Percentiles rank a stretch among this genome's conserved stretches.
Conservation (phyloP, 1,140 invertebrate species). For the Orchesella cincta region DNA sequence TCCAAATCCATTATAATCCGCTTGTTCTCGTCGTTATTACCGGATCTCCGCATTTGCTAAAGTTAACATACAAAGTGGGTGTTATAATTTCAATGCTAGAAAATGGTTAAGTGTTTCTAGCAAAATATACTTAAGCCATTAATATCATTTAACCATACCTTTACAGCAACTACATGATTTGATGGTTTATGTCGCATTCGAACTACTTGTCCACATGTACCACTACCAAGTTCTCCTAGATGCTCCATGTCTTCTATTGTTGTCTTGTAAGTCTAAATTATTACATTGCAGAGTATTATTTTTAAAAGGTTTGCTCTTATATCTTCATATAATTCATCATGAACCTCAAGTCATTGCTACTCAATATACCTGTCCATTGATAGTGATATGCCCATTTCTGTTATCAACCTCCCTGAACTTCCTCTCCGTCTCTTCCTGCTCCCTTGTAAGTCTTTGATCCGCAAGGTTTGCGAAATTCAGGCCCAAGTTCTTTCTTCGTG, state of each 20-base stretch:
- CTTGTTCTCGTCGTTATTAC: conserved; percentile 95
- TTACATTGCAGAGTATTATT: no score
- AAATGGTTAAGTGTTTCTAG: conserved; percentile 25
- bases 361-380: conserved; percentile 63
- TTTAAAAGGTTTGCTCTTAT: conserved; percentile 30
- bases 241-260: conserved; percentile 83
- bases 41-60: conserved; percentile 94
- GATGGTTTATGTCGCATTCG: conserved; percentile 91
- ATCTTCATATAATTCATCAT: not conserved
- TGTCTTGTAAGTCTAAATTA: conserved; percentile 71
- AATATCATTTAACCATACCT: conserved; percentile 63
- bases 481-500: conserved; percentile 31
- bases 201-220: conserved; percentile 95
- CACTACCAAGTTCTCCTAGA: conserved; percentile 88
- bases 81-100: conserved; percentile 32
- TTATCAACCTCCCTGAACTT: conserved; percentile 77
- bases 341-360: conserved; percentile 24
- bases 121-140: not conserved
- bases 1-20: conserved; percentile 98
- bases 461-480: conserved; percentile 39
- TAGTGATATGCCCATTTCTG: conserved; percentile 80
- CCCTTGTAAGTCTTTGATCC: not conserved
- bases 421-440: conserved; percentile 52
- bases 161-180: conserved; percentile 86
- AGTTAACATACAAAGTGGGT: conserved; percentile 34